Evolutionary conservation across 2,113 vertebrate genomes (phyloP).

Genomic region (Etheostoma spectabile): DNA sequence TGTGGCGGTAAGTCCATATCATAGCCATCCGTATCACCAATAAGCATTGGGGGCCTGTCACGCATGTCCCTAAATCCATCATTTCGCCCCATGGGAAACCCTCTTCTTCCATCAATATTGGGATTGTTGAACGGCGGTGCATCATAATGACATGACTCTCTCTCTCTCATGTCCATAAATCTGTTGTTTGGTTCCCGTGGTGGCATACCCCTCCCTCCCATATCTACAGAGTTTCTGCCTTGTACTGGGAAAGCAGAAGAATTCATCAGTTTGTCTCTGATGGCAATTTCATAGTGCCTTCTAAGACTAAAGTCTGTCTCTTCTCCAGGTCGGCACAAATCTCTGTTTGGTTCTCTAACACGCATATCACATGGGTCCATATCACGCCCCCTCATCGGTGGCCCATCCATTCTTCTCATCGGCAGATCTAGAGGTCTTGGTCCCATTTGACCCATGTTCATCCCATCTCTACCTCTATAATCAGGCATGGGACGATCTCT

Average conservation of each 20-base stretch:
- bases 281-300: slow-evolving; percentile 86
- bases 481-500: slow-evolving; percentile 81
- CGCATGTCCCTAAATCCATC: slow-evolving; percentile 77
- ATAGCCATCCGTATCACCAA: slow-evolving; percentile 68
- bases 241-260: slow-evolving; percentile 88
- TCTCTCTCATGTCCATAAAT: slow-evolving; percentile 89
- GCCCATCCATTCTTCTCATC: slow-evolving; percentile 89
- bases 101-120: slow-evolving; percentile 79
- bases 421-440: slow-evolving; percentile 88
- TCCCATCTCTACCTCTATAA: slow-evolving; percentile 88
- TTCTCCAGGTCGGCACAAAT: slow-evolving; percentile 87
- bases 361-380: slow-evolving; percentile 89
- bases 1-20: slow-evolving; percentile 78
- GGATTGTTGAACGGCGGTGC: slow-evolving; percentile 86
- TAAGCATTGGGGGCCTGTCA: slow-evolving; percentile 72
- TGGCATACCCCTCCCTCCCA: slow-evolving; percentile 79
- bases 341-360: slow-evolving; percentile 87
- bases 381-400: slow-evolving; percentile 87
- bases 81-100: slow-evolving; percentile 77
- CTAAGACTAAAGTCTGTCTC: slow-evolving; percentile 87
- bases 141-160: slow-evolving; percentile 86
- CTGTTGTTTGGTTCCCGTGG: slow-evolving; percentile 77
- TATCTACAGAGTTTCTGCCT: slow-evolving; percentile 72
- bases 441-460: slow-evolving; percentile 87
- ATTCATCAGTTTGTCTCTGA: slow-evolving; percentile 88